Evolutionary conservation across 2,888 invertebrate genomes (phyloP), one percentile per base, ranked within the genome.

Genomic region (Cephus spinipes): DNA sequence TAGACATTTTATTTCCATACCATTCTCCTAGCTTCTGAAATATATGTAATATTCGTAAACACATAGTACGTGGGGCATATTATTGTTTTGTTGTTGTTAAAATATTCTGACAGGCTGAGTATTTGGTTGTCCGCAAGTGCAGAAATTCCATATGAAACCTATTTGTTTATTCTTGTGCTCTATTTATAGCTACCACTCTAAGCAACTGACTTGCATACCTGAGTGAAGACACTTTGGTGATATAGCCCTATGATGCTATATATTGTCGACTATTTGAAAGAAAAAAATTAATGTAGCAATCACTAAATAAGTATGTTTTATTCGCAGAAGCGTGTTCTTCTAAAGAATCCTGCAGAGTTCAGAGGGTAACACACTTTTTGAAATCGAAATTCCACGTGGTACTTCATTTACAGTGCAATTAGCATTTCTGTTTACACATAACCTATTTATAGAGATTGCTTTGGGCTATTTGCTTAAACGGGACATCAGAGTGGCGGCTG

Each of bases 321-420:
- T 69, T 30, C 32, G 3, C 30, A 69, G 32, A 69, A 31, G 69
- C 4, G 4, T 69, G 40, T 69, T 30, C n/a, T 12, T 33, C 15
- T n/a, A 4, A 73, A 2, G 11, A 73, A 73, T 73, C 9, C 12
- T 34, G 4, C 23, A 35, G 34, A 34, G n/a, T 69, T 12, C 69
- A 77, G 68, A 68, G 73, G 78, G 73, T 75, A 75, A 75, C 78
- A 78, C 68, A 78, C 78, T 73, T 78, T 75, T 75, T 30, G 73
- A 78, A 78, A 78, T 78, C 75, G 73, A 76, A 76, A 78, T 75
- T 75, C 78, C 78, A 76, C 68, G 78, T 78, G 78, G 75, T 73
- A 76, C 68, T 73, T 23, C 68, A 15, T 40, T 15, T 32, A 73
- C 34, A 78, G 75, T 75, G 75, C 78, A 78, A 78, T 78, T 78